phyloP scores from a whole-genome alignment of 2,113 vertebrate genomes.

The Nymphicus hollandicus region DNA sequence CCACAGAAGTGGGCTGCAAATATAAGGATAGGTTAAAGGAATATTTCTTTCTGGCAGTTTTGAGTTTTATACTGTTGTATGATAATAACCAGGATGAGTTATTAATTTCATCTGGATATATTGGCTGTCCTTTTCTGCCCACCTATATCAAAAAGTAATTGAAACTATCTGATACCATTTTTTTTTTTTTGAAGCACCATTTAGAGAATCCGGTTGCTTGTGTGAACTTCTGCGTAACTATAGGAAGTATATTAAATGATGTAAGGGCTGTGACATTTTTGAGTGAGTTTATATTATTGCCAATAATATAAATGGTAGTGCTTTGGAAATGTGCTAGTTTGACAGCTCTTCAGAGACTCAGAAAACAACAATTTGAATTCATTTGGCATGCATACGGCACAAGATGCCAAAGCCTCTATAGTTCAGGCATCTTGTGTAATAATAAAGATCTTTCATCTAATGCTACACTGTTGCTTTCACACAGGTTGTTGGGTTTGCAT shows the following conservation, averaged over 20 bases:
- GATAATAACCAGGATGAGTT: neutral
- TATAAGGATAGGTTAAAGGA: neutral
- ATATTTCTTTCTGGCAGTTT: neutral
- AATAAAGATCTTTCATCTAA: neutral
- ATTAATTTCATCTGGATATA: neutral
- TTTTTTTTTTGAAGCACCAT: neutral
- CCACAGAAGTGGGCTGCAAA: neutral
- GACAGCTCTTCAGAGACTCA: neutral
- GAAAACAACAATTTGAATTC: neutral
- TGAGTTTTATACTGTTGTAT: conserved; percentile 10
- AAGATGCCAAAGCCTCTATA: neutral
- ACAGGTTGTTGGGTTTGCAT: neutral
- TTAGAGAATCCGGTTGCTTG: neutral
- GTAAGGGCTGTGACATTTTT: neutral
- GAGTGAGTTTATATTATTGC: neutral
- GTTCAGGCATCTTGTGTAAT: neutral
- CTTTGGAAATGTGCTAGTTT: neutral
- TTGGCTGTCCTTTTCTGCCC: conserved; percentile 1
- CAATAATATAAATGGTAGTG: neutral
- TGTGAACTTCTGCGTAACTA: neutral
- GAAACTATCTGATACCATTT: neutral
- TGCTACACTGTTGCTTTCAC: neutral
- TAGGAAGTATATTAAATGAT: neutral
- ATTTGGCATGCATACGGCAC: neutral
- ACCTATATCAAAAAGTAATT: neutral